phyloP scores from a whole-genome alignment of 2,113 vertebrate genomes.

The Acrocephalus arundinaceus region DNA sequence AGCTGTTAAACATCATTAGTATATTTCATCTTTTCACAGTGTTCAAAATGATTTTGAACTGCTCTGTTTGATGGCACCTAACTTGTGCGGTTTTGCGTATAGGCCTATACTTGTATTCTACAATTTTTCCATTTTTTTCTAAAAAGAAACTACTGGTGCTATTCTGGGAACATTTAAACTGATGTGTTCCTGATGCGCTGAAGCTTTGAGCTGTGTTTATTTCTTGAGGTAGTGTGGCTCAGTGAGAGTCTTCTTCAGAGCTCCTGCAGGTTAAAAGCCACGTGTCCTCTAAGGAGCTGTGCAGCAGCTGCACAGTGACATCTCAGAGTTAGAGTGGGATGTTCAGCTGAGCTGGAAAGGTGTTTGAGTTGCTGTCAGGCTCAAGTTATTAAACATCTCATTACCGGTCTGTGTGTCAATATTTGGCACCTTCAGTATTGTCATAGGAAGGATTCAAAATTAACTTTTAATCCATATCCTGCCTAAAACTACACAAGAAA shows the following conservation, averaged over 20 bases:
- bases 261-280: neutral
- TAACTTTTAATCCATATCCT: neutral
- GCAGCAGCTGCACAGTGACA: neutral
- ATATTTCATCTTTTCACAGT: neutral
- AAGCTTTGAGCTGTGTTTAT: neutral
- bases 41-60: neutral
- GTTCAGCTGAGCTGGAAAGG: neutral
- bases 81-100: neutral
- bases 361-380: neutral
- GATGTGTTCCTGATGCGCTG: neutral
- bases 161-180: neutral
- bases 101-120: neutral
- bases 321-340: neutral
- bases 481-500: neutral
- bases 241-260: neutral
- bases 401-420: rapidly evolving
- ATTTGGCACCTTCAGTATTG: rapidly evolving
- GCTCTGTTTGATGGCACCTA: neutral
- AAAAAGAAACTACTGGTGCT: neutral
- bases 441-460: neutral
- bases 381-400: neutral
- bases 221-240: neutral
- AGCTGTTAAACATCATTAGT: neutral
- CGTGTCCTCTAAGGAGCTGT: neutral
- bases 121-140: neutral